A percentile compares a stretch with the other conserved stretches of the same genome.
Evolutionary conservation across 2,113 vertebrate genomes (phyloP).

Genomic region (Siniperca chuatsi): DNA sequence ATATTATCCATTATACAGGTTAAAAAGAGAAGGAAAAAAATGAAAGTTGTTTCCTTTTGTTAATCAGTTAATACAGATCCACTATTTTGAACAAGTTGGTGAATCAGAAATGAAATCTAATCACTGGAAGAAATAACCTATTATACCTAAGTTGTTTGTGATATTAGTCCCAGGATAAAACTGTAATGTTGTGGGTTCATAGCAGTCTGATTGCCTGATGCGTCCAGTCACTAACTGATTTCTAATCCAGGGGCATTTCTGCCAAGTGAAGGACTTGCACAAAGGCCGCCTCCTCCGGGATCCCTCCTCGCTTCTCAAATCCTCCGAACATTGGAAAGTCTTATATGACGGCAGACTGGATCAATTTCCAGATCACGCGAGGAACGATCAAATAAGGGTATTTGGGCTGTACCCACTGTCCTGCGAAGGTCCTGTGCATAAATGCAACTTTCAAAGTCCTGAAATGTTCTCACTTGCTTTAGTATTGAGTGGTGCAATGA

Average conservation of each 20-base stretch:
- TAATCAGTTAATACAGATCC: background rate
- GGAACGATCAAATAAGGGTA: too few species aligned
- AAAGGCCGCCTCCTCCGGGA: too few species aligned
- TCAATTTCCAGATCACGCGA: too few species aligned
- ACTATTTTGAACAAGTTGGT: background rate
- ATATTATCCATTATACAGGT: too few species aligned
- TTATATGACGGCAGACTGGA: too few species aligned
- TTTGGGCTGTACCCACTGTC: too few species aligned
- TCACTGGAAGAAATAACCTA: background rate
- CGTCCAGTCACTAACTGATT: background rate
- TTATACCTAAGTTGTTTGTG: background rate
- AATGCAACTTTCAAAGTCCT: too few species aligned
- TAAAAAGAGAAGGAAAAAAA: background rate
- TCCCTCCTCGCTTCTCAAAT: too few species aligned
- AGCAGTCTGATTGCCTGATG: background rate
- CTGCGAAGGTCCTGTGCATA: too few species aligned
- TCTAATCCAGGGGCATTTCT: background rate
- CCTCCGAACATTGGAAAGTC: too few species aligned
- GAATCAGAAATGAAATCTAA: background rate
- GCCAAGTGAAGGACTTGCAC: background rate
- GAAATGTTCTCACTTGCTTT: too few species aligned
- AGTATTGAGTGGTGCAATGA: too few species aligned
- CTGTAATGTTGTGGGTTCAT: background rate
- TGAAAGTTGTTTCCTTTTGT: background rate
- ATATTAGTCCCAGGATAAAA: background rate